Evolutionary conservation across 2,888 invertebrate species (phyloP).

Genomic region (Trissoscelio sp.): DNA sequence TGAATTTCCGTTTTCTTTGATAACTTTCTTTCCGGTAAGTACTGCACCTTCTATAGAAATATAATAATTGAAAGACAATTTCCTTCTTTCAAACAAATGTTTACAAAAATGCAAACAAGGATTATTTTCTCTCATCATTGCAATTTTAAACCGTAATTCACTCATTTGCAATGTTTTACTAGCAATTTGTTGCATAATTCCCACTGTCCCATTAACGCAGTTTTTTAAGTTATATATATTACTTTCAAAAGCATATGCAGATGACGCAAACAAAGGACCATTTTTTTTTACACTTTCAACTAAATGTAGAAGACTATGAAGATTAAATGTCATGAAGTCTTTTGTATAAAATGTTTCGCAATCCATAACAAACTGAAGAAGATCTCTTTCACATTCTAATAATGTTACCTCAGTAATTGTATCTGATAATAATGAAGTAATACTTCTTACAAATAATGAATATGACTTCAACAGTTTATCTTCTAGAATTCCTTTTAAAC

Average conservation of each 20-base stretch:
- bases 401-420: slow-evolving; percentile 55
- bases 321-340: slow-evolving; percentile 63
- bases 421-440: slow-evolving; percentile 18
- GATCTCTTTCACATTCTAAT: slow-evolving; percentile 52
- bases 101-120: not conserved
- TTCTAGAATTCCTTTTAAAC: slow-evolving; percentile 12
- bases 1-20: not conserved
- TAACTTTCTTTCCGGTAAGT: not conserved
- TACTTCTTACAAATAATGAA: slow-evolving; percentile 33
- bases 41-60: not conserved
- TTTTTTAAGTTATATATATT: slow-evolving; percentile 38
- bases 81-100: not conserved
- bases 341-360: slow-evolving; percentile 56
- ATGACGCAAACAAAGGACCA: slow-evolving; percentile 66
- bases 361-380: slow-evolving; percentile 54
- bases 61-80: not conserved
- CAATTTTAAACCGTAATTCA: not conserved
- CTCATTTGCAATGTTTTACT: not conserved
- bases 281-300: slow-evolving; percentile 49
- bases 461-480: slow-evolving; percentile 2
- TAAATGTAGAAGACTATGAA: slow-evolving; percentile 58
- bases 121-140: not conserved
- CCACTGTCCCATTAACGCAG: slow-evolving; percentile 28
- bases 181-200: slow-evolving; percentile 45
- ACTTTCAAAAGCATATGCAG: slow-evolving; percentile 65